A percentile compares a stretch with the other conserved stretches of the same genome.
Conservation (phyloP, 2,113 vertebrate genomes). For the Sinocyclocheilus grahami region DNA sequence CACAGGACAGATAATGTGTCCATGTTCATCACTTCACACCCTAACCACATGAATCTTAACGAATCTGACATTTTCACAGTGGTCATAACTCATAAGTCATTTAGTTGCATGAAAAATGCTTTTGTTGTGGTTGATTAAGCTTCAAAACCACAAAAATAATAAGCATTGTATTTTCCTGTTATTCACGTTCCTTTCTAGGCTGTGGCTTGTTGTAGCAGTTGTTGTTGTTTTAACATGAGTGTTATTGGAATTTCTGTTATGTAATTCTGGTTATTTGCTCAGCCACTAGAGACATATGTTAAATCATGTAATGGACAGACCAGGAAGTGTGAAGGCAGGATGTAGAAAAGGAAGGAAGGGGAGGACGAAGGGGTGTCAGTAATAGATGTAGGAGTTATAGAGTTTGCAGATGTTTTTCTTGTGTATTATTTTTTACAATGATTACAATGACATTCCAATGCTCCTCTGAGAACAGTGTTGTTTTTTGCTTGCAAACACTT, state of each 20-base stretch:
- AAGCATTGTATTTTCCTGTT: not conserved
- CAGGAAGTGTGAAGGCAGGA: constrained; percentile 20
- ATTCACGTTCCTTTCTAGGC: not conserved
- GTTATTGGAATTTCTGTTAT: not conserved
- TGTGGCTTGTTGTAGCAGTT: not conserved
- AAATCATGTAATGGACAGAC: not conserved
- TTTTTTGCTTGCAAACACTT: not conserved
- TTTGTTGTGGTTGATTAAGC: not conserved
- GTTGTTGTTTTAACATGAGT: constrained; percentile 6
- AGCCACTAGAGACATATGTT: not conserved
- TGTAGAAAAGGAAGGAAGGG: constrained; percentile 27
- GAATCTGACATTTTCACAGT: not conserved
- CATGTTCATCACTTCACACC: not conserved
- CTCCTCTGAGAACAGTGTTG: not conserved
- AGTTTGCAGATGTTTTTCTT: constrained; percentile 1
- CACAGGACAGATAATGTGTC: constrained; percentile 1
- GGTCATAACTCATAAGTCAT: not conserved
- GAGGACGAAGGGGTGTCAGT: constrained; percentile 6
- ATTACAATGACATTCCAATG: not conserved
- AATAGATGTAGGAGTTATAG: not conserved
- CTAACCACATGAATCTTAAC: not conserved
- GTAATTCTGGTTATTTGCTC: not conserved
- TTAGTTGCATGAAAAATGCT: not conserved
- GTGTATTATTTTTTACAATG: not conserved
- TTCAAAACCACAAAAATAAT: not conserved